phyloP scores from a whole-genome alignment of 2,888 invertebrate genomes.

The Polylopha cassiicola region DNA sequence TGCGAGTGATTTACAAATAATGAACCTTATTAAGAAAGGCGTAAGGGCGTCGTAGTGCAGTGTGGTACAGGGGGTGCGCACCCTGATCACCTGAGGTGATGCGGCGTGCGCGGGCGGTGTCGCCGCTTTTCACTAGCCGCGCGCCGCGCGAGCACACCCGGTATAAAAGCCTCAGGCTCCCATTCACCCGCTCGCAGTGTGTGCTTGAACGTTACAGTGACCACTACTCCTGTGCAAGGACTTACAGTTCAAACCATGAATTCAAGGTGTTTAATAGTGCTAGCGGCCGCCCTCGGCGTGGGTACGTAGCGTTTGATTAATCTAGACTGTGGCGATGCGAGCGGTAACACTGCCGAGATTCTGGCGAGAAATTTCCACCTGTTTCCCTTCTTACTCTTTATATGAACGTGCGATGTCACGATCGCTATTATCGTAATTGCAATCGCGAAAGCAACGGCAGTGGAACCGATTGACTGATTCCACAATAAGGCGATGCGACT shows the following conservation, averaged over 20 bases:
- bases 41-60: conserved; percentile 23
- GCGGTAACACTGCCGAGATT: conserved; percentile 21
- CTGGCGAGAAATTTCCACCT: too few species aligned
- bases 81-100: conserved; percentile 35
- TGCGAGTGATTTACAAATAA: too few species aligned
- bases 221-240: conserved; percentile 69
- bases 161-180: conserved; percentile 73
- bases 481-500: conserved; percentile 40
- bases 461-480: conserved; percentile 49
- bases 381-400: too few species aligned
- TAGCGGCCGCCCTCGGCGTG: conserved; percentile 82
- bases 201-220: conserved; percentile 74
- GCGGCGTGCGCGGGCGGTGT: conserved; percentile 47
- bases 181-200: conserved; percentile 77
- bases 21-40: too few species aligned
- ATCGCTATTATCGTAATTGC: conserved; percentile 33
- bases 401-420: conserved; percentile 14
- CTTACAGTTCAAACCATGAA: conserved; percentile 72
- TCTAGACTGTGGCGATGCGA: conserved; percentile 19
- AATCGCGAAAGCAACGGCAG: conserved; percentile 47
- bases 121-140: conserved; percentile 63
- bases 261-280: conserved; percentile 76
- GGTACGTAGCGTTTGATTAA: conserved; percentile 72
- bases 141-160: conserved; percentile 61
- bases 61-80: conserved; percentile 27